phyloP scores from a whole-genome alignment of 1,140 invertebrate genomes.

The Medauroidea extradentata region DNA sequence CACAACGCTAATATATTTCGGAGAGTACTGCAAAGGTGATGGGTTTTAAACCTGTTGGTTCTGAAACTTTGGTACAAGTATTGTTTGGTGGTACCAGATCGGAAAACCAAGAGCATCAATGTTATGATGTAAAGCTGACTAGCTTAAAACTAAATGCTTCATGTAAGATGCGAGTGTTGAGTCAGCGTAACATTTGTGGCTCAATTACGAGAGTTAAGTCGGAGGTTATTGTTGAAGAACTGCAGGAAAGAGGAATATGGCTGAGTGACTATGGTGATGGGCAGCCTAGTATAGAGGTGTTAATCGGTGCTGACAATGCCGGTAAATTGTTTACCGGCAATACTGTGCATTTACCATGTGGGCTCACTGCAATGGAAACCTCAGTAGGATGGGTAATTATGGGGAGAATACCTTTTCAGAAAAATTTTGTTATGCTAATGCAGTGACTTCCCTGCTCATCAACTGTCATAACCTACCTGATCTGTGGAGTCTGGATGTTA shows the following conservation, averaged over 20 bases:
- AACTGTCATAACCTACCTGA: conserved; percentile 23
- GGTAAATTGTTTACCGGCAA: conserved; percentile 33
- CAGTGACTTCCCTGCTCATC: conserved; percentile 22
- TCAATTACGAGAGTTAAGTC: background rate
- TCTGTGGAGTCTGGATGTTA: conserved; percentile 39
- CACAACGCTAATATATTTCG: conserved; percentile 11
- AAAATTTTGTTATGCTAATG: conserved; percentile 22
- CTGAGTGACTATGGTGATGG: conserved; percentile 15
- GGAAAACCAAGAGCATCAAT: conserved; percentile 5
- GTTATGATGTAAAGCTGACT: background rate
- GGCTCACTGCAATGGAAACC: conserved; percentile 36
- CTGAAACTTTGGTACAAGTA: background rate
- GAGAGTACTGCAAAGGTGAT: background rate
- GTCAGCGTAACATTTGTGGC: conserved; percentile 2
- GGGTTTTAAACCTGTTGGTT: background rate
- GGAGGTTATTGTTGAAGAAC: conserved; percentile 2
- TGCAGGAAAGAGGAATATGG: conserved; percentile 14
- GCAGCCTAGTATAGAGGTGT: conserved; percentile 17
- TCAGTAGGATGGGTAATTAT: conserved; percentile 36
- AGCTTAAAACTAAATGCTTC: background rate
- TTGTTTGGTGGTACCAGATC: conserved; percentile 3
- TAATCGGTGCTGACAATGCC: conserved; percentile 34
- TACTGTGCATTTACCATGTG: conserved; percentile 22
- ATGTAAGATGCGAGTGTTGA: conserved; percentile 6
- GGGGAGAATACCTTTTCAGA: conserved; percentile 24